phyloP scores from a whole-genome alignment of 1,140 invertebrate genomes.

The Oedothorax gibbosus region DNA sequence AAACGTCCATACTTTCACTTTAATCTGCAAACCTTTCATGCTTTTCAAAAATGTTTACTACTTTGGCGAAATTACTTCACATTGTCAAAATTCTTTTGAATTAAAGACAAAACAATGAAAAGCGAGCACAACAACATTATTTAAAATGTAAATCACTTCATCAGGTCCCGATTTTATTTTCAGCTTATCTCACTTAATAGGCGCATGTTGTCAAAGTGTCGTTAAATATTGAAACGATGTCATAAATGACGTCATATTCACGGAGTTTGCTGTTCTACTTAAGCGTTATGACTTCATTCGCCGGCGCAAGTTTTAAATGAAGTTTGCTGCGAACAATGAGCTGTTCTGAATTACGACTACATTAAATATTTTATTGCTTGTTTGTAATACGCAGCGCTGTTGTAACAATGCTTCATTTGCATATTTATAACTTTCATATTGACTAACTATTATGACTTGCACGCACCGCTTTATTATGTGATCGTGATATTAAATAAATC shows the following conservation, averaged over 20 bases:
- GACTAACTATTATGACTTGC: neutral
- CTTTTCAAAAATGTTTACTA: too few species aligned
- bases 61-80: neutral
- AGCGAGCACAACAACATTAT: too few species aligned
- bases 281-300: slow-evolving; percentile 5
- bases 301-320: neutral
- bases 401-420: slow-evolving; percentile 8
- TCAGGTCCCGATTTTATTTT: too few species aligned
- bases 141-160: too few species aligned
- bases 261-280: neutral
- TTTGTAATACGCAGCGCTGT: slow-evolving; percentile 4
- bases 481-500: too few species aligned
- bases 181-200: slow-evolving; percentile 20
- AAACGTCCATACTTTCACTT: too few species aligned
- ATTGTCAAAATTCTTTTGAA: neutral
- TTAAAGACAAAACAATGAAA: too few species aligned
- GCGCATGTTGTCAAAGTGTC: slow-evolving; percentile 7
- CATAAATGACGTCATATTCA: slow-evolving; percentile 32
- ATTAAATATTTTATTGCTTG: slow-evolving; percentile 37
- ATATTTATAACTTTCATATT: slow-evolving; percentile 22
- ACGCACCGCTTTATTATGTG: too few species aligned
- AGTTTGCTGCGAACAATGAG: slow-evolving; percentile 20
- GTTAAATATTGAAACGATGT: slow-evolving; percentile 7
- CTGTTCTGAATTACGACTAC: slow-evolving; percentile 33
- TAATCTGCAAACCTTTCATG: too few species aligned